Conservation (phyloP, 2,113 vertebrate species). For the Dasyprocta punctata region DNA sequence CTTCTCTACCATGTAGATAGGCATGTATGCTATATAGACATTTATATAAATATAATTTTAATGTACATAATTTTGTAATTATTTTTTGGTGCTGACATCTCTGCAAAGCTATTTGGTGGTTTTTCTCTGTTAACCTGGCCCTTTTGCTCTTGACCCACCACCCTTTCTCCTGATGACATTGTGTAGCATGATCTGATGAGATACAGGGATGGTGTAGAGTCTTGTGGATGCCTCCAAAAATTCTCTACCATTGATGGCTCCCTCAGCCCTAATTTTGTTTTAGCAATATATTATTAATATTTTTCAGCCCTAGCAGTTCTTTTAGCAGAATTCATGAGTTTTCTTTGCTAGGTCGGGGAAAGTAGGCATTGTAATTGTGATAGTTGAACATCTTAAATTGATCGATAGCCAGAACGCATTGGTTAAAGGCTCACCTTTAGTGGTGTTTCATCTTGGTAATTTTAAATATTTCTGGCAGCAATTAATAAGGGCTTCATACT, state of each 20-base stretch:
- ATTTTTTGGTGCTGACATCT: background rate
- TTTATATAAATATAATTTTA: background rate
- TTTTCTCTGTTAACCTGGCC: too few species aligned
- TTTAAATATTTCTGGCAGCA: slow-evolving; percentile 32
- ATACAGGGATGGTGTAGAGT: background rate
- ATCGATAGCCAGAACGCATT: slow-evolving; percentile 26
- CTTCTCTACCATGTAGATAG: background rate
- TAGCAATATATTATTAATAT: background rate
- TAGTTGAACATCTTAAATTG: background rate
- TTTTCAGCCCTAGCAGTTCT: background rate
- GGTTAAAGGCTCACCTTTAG: background rate
- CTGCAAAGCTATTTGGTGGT: too few species aligned
- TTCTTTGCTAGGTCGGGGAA: slow-evolving; percentile 28
- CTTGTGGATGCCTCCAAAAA: background rate
- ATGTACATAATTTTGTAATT: background rate
- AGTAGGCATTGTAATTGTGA: background rate
- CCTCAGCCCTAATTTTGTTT: background rate
- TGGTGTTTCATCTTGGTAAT: background rate
- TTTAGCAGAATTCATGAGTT: background rate
- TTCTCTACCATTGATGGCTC: background rate
- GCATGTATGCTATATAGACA: background rate
- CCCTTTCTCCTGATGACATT: too few species aligned
- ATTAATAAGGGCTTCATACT: background rate
- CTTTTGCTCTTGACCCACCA: too few species aligned
- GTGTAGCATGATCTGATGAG: too few species aligned